Conservation (phyloP, 2,888 invertebrate species). For the Agrotis segetum region DNA sequence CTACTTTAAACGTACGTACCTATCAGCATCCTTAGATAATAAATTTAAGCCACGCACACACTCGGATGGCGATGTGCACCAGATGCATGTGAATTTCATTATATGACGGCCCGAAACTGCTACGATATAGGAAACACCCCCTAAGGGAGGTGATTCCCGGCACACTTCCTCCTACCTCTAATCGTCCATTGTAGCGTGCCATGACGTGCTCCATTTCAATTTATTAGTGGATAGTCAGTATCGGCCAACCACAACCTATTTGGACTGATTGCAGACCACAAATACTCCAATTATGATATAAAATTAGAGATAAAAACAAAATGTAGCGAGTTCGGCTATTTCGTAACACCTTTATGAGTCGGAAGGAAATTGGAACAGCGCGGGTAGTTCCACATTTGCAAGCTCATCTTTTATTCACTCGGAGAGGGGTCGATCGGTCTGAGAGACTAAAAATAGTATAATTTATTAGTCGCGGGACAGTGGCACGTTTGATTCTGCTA, state of each 20-base stretch:
- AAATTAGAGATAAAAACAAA: conserved; percentile 5
- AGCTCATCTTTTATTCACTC: conserved; percentile 78
- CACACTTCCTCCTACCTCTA: conserved; percentile 22
- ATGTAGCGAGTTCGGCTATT: conserved; percentile 10
- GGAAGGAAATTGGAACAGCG: conserved; percentile 28
- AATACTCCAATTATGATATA: conserved; percentile 12
- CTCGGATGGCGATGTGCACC: background rate
- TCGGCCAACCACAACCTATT: conserved; percentile 30
- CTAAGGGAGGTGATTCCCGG: conserved; percentile 20
- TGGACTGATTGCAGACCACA: conserved; percentile 25
- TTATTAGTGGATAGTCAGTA: conserved; percentile 41
- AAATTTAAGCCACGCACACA: background rate
- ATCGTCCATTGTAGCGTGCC: conserved; percentile 17
- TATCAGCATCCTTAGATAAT: too few relatives aligned
- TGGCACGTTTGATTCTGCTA: conserved; percentile 55
- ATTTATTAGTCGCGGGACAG: conserved; percentile 69
- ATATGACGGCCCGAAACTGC: conserved; percentile 1
- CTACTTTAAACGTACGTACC: too few relatives aligned
- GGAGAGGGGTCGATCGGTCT: conserved; percentile 64
- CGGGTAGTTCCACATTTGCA: conserved; percentile 69
- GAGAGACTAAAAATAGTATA: conserved; percentile 70
- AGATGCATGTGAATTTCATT: conserved; percentile 14
- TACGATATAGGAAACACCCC: conserved; percentile 11
- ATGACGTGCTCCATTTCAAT: conserved; percentile 44
- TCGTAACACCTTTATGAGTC: conserved; percentile 30